Percentiles rank a stretch among this genome's conserved stretches.
Conservation (phyloP, 2,797 vertebrate genomes). For the Leptoclinus maculatus region DNA sequence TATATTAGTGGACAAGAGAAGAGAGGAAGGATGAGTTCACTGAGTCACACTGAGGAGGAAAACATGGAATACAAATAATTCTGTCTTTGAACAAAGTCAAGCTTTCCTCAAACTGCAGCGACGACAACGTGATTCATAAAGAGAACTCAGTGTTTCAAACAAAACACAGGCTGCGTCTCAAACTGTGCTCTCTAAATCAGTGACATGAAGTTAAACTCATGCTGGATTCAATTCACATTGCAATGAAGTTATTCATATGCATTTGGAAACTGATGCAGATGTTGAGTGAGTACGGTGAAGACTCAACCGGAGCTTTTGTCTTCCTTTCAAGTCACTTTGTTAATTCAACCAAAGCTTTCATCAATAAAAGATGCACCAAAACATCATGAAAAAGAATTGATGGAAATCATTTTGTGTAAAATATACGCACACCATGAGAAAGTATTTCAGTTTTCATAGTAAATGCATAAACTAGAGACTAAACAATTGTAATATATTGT, state of each 20-base stretch:
- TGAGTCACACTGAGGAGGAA: not conserved
- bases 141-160: not conserved
- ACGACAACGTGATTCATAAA: constrained; percentile 16
- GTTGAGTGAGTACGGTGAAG: too few species aligned
- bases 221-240: too few species aligned
- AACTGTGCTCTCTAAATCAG: not conserved
- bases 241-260: too few species aligned
- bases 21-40: not conserved
- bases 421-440: too few species aligned
- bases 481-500: not conserved
- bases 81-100: constrained; percentile 24
- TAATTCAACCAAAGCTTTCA: not conserved
- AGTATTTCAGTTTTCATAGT: not conserved
- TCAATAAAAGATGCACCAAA: not conserved
- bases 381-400: not conserved
- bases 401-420: too few species aligned
- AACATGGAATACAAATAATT: too few species aligned
- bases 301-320: too few species aligned
- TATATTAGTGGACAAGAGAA: constrained; percentile 22
- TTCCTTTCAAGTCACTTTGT: not conserved
- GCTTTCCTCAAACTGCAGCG: constrained; percentile 12
- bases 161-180: constrained; percentile 29
- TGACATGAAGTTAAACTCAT: not conserved
- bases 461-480: not conserved
- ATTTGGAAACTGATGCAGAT: too few species aligned